Conservation (phyloP, 2,888 invertebrate genomes). For the Myathropa florea region DNA sequence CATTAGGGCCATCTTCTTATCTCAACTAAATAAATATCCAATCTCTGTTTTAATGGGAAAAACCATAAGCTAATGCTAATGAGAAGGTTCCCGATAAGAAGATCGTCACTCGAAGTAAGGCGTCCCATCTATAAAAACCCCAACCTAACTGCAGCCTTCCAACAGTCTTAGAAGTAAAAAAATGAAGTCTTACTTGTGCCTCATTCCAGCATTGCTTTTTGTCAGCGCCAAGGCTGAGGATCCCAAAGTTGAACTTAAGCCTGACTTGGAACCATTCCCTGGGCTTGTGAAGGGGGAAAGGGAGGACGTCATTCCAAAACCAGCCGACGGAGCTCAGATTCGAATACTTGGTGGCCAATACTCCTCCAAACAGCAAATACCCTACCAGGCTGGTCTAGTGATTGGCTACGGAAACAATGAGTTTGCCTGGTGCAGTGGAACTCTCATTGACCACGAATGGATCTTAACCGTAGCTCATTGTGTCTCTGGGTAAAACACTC, state of each 20-base stretch:
- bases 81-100: neutral
- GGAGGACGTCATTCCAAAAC: neutral
- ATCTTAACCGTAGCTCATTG: constrained; percentile 80
- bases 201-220: neutral
- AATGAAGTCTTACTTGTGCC: neutral
- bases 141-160: neutral
- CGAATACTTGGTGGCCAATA: constrained; percentile 5
- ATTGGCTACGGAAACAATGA: constrained; percentile 76
- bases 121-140: neutral
- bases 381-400: constrained; percentile 78
- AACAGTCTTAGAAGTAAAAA: neutral
- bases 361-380: constrained; percentile 74
- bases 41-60: neutral
- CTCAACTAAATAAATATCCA: neutral
- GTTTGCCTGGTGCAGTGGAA: constrained; percentile 78
- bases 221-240: neutral
- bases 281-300: neutral
- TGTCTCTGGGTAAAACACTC: constrained; percentile 75
- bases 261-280: neutral
- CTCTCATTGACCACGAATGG: constrained; percentile 77
- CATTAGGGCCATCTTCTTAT: neutral
- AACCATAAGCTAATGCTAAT: neutral
- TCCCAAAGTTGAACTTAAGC: neutral
- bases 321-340: neutral
- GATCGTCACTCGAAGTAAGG: neutral